Evolutionary conservation across 2,888 invertebrate species (phyloP), one percentile per base, ranked within the genome.

Genomic region (Latrodectus hesperus): DNA sequence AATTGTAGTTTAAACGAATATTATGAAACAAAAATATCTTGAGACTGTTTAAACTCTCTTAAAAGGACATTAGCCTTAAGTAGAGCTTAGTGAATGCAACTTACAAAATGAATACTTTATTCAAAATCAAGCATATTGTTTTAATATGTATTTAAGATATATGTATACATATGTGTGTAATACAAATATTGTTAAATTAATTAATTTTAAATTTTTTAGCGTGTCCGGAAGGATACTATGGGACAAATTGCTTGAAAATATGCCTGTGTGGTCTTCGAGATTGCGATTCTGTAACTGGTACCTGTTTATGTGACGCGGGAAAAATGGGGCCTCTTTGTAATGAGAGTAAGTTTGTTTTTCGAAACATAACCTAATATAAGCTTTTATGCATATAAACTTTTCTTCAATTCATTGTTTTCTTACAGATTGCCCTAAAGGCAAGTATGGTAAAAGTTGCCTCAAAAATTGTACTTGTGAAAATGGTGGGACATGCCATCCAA

Each of bases 271-370:
- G 83, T 1, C 78, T 74, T 53, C 64, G 90, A 75, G 77, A 85
- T 53, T 92, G 92, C 79, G 92, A 92, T 89, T 91, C 92, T 53
- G 91, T 91, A 4, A 92, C 92, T 16, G 93, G 93, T 10, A 90
- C 91, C 72, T 93, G 93, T 90, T 90, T 91, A 52, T 93, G 93
- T 90, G 92, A 92, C 60, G 91, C 93, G 10, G 93, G 93, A 8
- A 93, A 91, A 90, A 91, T 91, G 75, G 93, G 93, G 9, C 90
- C 90, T 16, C 89, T 90, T 14, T 93, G 93, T 90, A 79, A 65
- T n/a, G 60, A 84, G 82, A 71, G 89, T 88, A 85, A 73, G 79
- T 71, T 49, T 49, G 51, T 49, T 49, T 51, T 5, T 16, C n/a
- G 10, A 16, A 38, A 38, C 14, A 64, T 16, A 16, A n/a, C 17